Conservation (phyloP, 2,113 vertebrate genomes). For the human (Homo sapiens) region DNA sequence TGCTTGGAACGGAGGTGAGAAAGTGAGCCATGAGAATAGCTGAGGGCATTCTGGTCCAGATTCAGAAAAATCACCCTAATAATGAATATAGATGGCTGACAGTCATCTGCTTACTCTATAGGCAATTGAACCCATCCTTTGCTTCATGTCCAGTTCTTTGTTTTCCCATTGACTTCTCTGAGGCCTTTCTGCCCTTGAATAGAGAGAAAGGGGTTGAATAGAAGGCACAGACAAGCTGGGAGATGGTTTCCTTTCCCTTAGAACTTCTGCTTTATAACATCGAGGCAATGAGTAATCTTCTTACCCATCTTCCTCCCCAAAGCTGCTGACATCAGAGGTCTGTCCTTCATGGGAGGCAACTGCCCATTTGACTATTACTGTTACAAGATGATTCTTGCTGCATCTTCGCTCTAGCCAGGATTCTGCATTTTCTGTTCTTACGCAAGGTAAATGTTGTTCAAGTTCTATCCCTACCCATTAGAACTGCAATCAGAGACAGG, state of each 20-base stretch:
- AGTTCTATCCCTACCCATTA: not conserved
- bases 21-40: not conserved
- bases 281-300: not conserved
- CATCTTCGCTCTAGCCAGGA: not conserved
- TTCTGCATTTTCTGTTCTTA: not conserved
- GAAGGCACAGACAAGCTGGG: not conserved
- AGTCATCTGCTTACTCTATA: not conserved
- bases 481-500: not conserved
- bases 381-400: not conserved
- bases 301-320: not conserved
- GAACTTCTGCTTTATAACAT: not conserved
- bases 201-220: not conserved
- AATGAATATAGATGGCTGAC: not conserved
- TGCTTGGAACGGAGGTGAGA: not conserved
- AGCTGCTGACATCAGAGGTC: not conserved
- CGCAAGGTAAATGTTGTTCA: not conserved
- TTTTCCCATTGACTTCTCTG: not conserved
- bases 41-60: not conserved
- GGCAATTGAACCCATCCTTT: not conserved
- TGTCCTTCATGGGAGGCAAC: not conserved
- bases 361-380: not conserved
- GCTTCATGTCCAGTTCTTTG: not conserved
- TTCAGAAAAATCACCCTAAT: not conserved
- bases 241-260: not conserved
- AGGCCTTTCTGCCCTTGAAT: not conserved